Base-by-base conservation (phyloP, 2,113 vertebrate genomes). In the Melanerpes formicivorus region DNA sequence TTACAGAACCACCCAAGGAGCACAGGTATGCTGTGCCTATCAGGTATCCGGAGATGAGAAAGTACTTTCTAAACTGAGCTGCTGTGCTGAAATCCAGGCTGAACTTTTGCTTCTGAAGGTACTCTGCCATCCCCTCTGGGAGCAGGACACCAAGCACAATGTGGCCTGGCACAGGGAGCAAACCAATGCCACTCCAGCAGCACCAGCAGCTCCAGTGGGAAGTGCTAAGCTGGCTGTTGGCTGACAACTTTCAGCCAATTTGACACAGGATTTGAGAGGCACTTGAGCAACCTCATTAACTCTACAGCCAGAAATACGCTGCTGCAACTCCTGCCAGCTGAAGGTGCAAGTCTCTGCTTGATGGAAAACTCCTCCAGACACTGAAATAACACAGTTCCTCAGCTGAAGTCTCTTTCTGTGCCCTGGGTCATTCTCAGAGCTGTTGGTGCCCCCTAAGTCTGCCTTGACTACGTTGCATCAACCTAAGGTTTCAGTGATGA, bases 311-410 rank as follows among this genome's bases (percentile, higher is more conserved):
- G 77, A 87, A 92, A 92, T 40, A 58, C 3, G 2, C 55, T 90
- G 88, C 66, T 90, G 44, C 64, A 84, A 87, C 72, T 90, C 91
- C 80, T 40, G 55, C n/a, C 64, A 79, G 92, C 84, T 18, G 2
- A 91, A 52, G 90, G 87, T 80, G 56, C 83, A 54, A 88, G 74
- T 15, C 63, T 59, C 90, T 90, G 90, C 34, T 25, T 70, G 84
- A 91, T 79, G 87, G 63, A 96, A 93, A 90, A 91, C 92, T 96
- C 95, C 93, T 93, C 93, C 93, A 94, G 92, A 84, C 58, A 63
- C 90, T 34, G 93, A 95, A 93, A 95, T 95, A 94, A 97, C 95
- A 82, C 34, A 88, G 73, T 56, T 93, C 87, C 44, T 80, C 66
- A 87, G 76, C 88, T 91, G 42, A 89, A 88, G 86, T 87, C 87